phyloP scores from a whole-genome alignment of 2,888 invertebrate species.

The Rosalia funebris region DNA sequence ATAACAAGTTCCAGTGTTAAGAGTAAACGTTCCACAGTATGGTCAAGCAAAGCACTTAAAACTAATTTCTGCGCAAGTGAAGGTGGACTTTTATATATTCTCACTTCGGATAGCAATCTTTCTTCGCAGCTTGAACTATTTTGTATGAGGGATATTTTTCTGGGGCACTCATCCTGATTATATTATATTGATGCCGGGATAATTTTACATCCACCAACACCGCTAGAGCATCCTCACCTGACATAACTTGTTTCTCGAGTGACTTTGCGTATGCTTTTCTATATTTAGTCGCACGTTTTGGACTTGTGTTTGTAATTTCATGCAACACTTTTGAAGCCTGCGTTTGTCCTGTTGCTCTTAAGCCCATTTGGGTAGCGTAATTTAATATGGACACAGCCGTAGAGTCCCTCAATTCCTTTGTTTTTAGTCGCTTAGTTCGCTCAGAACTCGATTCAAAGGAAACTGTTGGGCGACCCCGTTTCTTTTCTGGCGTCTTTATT shows the following conservation, averaged over 20 bases:
- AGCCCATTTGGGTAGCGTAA: slow-evolving; percentile 29
- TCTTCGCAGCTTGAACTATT: slow-evolving; percentile 46
- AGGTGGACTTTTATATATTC: slow-evolving; percentile 38
- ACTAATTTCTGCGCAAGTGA: slow-evolving; percentile 37
- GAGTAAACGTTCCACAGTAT: slow-evolving; percentile 19
- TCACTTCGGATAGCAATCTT: slow-evolving; percentile 40
- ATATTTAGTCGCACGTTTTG: slow-evolving; percentile 23
- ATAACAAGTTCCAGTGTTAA: slow-evolving; percentile 12
- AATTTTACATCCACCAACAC: slow-evolving; percentile 46
- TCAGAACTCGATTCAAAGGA: slow-evolving; percentile 23
- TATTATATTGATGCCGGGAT: slow-evolving; percentile 42
- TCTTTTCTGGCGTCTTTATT: slow-evolving; percentile 4
- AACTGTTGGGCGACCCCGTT: slow-evolving; percentile 15
- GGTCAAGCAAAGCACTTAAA: slow-evolving; percentile 23
- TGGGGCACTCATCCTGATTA: slow-evolving; percentile 46
- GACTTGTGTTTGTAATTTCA: slow-evolving; percentile 18
- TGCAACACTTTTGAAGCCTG: slow-evolving; percentile 25
- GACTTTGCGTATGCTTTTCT: slow-evolving; percentile 22
- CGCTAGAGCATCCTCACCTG: slow-evolving; percentile 46
- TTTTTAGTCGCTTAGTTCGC: slow-evolving; percentile 24
- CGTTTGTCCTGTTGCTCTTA: slow-evolving; percentile 30
- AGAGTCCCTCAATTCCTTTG: slow-evolving; percentile 18
- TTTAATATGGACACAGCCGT: slow-evolving; percentile 8
- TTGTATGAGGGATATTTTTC: slow-evolving; percentile 43
- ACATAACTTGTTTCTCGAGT: slow-evolving; percentile 27